Evolutionary conservation across 2,888 invertebrate species (phyloP), one percentile per base, ranked within the genome.

Genomic region (Thyatira batis): DNA sequence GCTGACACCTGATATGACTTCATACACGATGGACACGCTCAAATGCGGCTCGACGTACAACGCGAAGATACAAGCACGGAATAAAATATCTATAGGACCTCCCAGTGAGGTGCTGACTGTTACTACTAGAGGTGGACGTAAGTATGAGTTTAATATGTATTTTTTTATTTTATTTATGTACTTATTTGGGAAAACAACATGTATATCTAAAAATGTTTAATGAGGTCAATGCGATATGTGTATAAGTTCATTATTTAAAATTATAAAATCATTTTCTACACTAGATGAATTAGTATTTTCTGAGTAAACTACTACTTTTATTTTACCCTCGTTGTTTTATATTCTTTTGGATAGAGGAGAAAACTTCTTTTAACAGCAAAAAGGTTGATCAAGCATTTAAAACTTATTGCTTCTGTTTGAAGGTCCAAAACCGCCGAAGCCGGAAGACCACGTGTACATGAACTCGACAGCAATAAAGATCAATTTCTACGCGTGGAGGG

Each of bases 1-100:
- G 58, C 85, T 97, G 45, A 95, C 96, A 20, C 94, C 97, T 0
- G 96, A 96, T 71, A 94, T 95, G 57, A 94, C 94, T 3, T 94
- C 95, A 0, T 95, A 95, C 75, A 94, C 95, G 0, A 89, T 96
- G 69, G 94, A 95, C 53, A 94, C 94, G 74, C 87, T 97, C 0
- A 94, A 94, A 64, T 97, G 97, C 71, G 97, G 97, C 0, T 95
- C 96, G 0, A 92, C 93, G 0, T 97, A 97, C 78, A 93, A 95
- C 65, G 94, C 97, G 0, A 94, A 94, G 63, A 92, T 97, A 55
- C 94, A 94, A 23, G 96, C 96, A 0, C 93, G 94, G 56, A 97
- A 97, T 84, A 93, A 94, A 66, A 95, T 97, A 27, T 97, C 97
- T 0, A 92, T 93, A 4, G 96, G 97, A 54, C 93, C 93, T 2